Conservation (phyloP, 2,113 vertebrate species). For the Cyphomyrus discorhynchus region DNA sequence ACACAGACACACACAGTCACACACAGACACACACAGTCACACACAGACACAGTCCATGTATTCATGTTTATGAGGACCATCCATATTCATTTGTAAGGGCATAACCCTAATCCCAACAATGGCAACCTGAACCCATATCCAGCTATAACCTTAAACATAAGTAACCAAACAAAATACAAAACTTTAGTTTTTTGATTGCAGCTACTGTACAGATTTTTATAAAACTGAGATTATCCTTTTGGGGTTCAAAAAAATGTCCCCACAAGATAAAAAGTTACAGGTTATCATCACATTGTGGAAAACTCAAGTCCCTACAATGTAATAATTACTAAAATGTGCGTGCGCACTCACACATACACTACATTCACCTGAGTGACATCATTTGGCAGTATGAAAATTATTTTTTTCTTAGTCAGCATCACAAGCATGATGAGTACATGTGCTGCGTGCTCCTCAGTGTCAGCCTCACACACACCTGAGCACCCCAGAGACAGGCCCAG, state of each 20-base stretch:
- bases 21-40: too few relatives aligned
- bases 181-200: background rate
- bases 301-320: background rate
- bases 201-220: background rate
- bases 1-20: too few relatives aligned
- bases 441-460: background rate
- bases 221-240: background rate
- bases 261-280: background rate
- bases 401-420: background rate
- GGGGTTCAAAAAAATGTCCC: background rate
- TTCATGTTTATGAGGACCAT: background rate
- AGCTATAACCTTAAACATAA: background rate
- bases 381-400: background rate
- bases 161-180: background rate
- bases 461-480: background rate
- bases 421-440: background rate
- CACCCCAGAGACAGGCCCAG: background rate
- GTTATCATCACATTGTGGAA: background rate
- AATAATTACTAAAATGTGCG: background rate
- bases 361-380: background rate
- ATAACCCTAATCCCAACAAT: background rate
- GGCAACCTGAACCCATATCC: background rate
- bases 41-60: background rate
- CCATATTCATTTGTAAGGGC: background rate
- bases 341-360: background rate